These are phyloP conservation scores for Uromys caudimaculatus DNA, from an alignment of 2,797 vertebrate genomes.

Conservation along the genomic window DNA sequence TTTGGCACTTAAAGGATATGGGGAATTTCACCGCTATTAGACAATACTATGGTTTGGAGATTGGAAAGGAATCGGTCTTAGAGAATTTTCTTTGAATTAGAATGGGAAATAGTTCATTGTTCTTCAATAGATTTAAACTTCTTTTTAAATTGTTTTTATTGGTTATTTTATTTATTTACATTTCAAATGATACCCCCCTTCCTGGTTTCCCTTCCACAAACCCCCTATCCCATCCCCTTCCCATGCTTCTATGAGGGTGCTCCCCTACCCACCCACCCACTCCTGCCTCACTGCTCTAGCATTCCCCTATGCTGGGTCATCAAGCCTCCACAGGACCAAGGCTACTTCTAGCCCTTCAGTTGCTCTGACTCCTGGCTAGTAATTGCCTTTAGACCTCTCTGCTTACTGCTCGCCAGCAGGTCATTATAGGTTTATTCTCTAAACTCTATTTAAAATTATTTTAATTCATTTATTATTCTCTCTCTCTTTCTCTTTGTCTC, in stretches of 20 bases:
- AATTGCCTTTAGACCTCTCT: background rate
- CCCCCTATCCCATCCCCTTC: no score
- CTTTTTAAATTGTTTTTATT: no score
- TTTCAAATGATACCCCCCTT: no score
- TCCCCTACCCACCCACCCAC: no score
- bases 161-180: no score
- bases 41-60: background rate
- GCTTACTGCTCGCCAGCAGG: background rate
- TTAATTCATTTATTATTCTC: background rate
- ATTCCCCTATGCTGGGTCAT: no score
- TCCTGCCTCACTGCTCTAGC: no score
- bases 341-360: background rate
- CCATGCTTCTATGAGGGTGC: no score
- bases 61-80: conserved; percentile 12
- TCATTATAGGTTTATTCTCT: background rate
- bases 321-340: no score
- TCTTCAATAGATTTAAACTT: conserved; percentile 19
- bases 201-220: no score
- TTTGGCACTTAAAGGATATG: conserved; percentile 19
- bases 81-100: background rate
- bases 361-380: background rate
- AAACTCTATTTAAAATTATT: background rate
- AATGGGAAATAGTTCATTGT: background rate
- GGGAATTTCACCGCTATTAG: background rate
- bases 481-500: background rate